Percentiles rank a stretch among this genome's conserved stretches.
These are phyloP conservation scores for Drosophila parthenogenetica DNA, from an alignment of 2,888 invertebrate genomes.

Conservation along the genomic window DNA sequence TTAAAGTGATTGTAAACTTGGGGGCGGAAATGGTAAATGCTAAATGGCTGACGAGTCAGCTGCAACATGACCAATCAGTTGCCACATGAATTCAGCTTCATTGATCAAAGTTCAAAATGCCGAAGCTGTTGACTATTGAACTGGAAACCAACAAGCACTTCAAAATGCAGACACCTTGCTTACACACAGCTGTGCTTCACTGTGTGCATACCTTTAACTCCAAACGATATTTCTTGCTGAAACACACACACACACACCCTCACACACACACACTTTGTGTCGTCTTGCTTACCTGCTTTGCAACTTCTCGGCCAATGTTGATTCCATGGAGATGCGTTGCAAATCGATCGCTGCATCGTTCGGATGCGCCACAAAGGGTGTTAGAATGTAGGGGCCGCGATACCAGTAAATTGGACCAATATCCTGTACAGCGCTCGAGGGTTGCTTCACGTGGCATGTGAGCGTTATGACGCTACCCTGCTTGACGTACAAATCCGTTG, in stretches of 20 bases:
- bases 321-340: constrained; percentile 84
- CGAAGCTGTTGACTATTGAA: constrained; percentile 38
- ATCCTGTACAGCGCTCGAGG: constrained; percentile 86
- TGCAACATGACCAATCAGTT: constrained; percentile 47
- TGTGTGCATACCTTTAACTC: constrained; percentile 24
- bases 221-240: constrained; percentile 28
- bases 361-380: constrained; percentile 84
- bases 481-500: constrained; percentile 90
- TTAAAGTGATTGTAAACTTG: constrained; percentile 42
- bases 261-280: background rate
- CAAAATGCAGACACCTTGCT: constrained; percentile 17
- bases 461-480: constrained; percentile 90
- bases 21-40: background rate
- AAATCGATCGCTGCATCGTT: constrained; percentile 84
- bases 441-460: constrained; percentile 90
- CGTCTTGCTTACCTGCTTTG: constrained; percentile 87
- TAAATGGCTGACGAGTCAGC: background rate
- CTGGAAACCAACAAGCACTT: constrained; percentile 51
- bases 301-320: constrained; percentile 87
- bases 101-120: constrained; percentile 71
- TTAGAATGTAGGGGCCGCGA: constrained; percentile 86
- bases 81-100: constrained; percentile 68
- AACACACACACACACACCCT: constrained; percentile 9
- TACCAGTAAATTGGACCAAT: constrained; percentile 91
- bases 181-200: constrained; percentile 7